Conservation (phyloP, 2,888 invertebrate genomes). For the Euzetes globulus region DNA sequence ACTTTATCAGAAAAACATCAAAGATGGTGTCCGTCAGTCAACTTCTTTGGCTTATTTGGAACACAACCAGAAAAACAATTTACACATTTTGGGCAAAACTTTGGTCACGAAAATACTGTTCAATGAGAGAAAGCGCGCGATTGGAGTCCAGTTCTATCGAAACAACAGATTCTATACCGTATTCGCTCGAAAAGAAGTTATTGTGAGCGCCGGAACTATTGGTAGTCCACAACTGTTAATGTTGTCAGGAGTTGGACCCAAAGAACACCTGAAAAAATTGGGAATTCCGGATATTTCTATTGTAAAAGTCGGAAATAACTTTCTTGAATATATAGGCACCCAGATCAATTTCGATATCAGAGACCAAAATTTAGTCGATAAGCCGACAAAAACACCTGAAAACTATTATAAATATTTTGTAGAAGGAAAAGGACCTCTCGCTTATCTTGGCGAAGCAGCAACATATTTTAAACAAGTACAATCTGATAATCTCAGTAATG, state of each 20-base stretch:
- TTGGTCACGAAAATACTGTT: slow-evolving; percentile 36
- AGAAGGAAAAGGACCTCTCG: not conserved
- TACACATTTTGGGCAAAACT: slow-evolving; percentile 56
- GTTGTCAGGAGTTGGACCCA: slow-evolving; percentile 81
- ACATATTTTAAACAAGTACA: not conserved
- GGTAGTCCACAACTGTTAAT: slow-evolving; percentile 88
- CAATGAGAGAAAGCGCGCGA: slow-evolving; percentile 59
- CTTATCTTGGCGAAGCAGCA: not conserved
- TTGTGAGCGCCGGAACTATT: slow-evolving; percentile 74
- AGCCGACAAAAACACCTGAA: not conserved
- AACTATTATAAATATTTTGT: not conserved
- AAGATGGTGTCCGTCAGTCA: slow-evolving; percentile 44
- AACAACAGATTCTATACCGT: slow-evolving; percentile 64
- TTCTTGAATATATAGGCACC: no score
- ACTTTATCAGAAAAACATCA: slow-evolving; percentile 42
- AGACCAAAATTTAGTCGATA: not conserved
- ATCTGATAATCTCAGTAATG: not conserved
- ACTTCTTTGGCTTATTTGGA: slow-evolving; percentile 44
- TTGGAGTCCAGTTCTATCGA: slow-evolving; percentile 70
- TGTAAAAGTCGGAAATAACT: not conserved
- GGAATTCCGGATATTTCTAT: not conserved
- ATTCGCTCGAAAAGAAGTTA: slow-evolving; percentile 72
- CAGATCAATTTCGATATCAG: slow-evolving; percentile 3
- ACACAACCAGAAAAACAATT: slow-evolving; percentile 50
- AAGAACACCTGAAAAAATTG: slow-evolving; percentile 47